A percentile compares a stretch with the other conserved stretches of the same genome.
Conservation (phyloP, 1,140 invertebrate genomes). For the Zaprionus taronus region DNA sequence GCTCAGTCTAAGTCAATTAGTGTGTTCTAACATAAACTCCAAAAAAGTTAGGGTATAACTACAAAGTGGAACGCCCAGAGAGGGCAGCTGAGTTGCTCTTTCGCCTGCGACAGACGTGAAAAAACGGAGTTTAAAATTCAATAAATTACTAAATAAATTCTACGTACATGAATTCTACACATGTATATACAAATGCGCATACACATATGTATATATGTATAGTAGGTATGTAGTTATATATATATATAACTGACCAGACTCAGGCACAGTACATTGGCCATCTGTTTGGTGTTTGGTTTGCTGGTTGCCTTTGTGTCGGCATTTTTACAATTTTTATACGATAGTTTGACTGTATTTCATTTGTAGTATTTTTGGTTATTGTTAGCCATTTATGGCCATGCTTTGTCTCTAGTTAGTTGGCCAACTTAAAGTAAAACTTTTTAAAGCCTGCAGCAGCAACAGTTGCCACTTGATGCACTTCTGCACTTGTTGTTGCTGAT, state of each 20-base stretch:
- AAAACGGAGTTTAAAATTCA: conserved; percentile 48
- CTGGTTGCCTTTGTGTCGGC: conserved; percentile 27
- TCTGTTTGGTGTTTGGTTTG: conserved; percentile 37
- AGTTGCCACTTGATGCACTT: conserved; percentile 42
- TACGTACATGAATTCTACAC: not conserved
- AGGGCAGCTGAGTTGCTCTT: conserved; percentile 7
- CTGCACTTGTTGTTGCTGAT: conserved; percentile 10
- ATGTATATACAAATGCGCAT: not conserved
- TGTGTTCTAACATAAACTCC: too few species aligned
- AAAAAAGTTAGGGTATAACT: conserved; percentile 17
- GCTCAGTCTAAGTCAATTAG: too few species aligned
- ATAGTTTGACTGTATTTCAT: conserved; percentile 17
- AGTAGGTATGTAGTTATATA: not conserved
- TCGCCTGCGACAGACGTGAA: conserved; percentile 29
- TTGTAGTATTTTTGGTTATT: conserved; percentile 11
- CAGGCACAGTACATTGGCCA: conserved; percentile 17
- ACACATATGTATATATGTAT: not conserved
- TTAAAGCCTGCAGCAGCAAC: conserved; percentile 38
- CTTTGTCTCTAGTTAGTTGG: conserved; percentile 4
- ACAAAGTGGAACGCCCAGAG: conserved; percentile 17
- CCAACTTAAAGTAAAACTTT: not conserved
- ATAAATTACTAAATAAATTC: conserved; percentile 53
- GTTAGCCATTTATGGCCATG: conserved; percentile 25
- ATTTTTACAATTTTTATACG: conserved; percentile 5
- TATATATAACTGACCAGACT: conserved; percentile 13